Base-by-base conservation (phyloP, 2,888 invertebrate genomes). In the Dryadula phaetusa region DNA sequence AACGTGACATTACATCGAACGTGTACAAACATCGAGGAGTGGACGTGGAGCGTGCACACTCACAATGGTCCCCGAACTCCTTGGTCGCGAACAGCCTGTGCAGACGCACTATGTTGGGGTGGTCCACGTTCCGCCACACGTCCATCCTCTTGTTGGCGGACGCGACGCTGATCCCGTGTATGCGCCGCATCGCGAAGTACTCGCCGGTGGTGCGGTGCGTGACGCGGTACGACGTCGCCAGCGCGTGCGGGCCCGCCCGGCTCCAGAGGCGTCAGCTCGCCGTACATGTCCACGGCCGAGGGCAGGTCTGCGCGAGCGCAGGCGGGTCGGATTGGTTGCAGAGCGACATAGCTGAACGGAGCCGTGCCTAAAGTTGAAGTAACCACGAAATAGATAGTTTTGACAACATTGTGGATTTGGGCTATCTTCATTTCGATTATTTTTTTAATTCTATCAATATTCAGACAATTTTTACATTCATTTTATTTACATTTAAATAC, bases 31-130 rank as follows among this genome's bases (percentile, higher is more conserved):
- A n/a, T n/a, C n/a, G n/a, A n/a, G n/a, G n/a, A n/a, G n/a, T n/a
- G n/a, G n/a, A n/a, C n/a, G n/a, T n/a, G n/a, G n/a, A n/a, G n/a
- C n/a, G n/a, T n/a, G n/a, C n/a, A n/a, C n/a, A 94, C 96, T 94
- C 88, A 98, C 98, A 99, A 91, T 97, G 96, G 93, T 99, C 99
- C 77, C 98, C 98, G 90, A 99, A 99, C 54, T 97, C 97, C 92
- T 98, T 98, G 46, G 99, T 99, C 42, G 97, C 96, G 90, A 99
- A 98, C 76, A 97, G 96, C 85, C 99, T 98, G 81, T 97, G 95
- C 67, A 99, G 93, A 78, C 97, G 96, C 69, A 99, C 97, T 76
- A 99, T 95, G 93, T 99, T 99, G 78, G 99, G 97, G 90, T 99
- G 99, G 82, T 96, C 96, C 66, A 99, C 93, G 88, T 98, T 97